Percentiles rank a stretch among this genome's conserved stretches.
Conservation (phyloP, 1,140 invertebrate genomes). For the Latrodectus geometricus region DNA sequence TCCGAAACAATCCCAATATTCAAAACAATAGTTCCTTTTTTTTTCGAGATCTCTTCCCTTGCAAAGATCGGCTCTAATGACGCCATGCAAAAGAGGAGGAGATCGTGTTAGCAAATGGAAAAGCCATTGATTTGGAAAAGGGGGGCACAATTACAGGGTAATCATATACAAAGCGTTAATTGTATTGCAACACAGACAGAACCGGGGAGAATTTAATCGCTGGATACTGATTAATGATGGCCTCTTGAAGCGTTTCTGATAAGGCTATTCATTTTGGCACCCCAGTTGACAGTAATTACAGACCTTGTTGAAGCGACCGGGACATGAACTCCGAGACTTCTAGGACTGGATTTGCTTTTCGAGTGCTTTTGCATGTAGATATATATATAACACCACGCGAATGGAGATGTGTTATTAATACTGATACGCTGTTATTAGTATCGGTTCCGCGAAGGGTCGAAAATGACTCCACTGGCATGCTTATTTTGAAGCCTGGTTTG, state of each 20-base stretch:
- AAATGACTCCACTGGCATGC: no score
- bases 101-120: conserved; percentile 13
- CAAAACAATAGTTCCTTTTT: background rate
- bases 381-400: background rate
- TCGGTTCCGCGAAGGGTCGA: background rate
- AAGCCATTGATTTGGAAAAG: conserved; percentile 15
- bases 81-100: no score
- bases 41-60: no score
- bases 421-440: conserved; percentile 16
- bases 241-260: conserved; percentile 35
- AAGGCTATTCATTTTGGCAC: conserved; percentile 41
- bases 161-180: conserved; percentile 51
- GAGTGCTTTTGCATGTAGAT: background rate
- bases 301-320: background rate
- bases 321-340: background rate
- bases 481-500: no score
- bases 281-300: conserved; percentile 42
- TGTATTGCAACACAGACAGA: conserved; percentile 19
- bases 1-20: background rate
- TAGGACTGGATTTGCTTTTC: background rate
- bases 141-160: conserved; percentile 23
- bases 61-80: no score
- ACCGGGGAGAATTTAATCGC: conserved; percentile 40
- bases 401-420: conserved; percentile 37
- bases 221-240: conserved; percentile 40